Evolutionary conservation across 2,113 vertebrate genomes (phyloP).

Genomic region (Herpetotheres cachinnans): DNA sequence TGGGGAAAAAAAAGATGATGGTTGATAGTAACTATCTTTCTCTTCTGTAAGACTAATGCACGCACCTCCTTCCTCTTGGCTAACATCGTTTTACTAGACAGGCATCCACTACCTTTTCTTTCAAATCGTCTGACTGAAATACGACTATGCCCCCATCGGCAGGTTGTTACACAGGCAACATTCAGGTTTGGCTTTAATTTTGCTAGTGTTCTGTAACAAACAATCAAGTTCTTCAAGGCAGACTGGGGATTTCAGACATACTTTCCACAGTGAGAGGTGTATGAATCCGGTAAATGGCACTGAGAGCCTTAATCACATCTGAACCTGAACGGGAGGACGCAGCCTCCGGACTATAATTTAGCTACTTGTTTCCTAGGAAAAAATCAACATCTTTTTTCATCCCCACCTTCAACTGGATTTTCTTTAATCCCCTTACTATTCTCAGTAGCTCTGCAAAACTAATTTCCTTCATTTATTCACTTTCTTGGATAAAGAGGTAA

Average conservation of each 20-base stretch:
- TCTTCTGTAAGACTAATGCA: not conserved
- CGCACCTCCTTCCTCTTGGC: not conserved
- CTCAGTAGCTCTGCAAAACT: not conserved
- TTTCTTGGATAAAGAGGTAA: not conserved
- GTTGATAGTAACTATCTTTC: not conserved
- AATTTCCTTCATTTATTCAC: not conserved
- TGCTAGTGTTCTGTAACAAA: not conserved
- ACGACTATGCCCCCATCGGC: not conserved
- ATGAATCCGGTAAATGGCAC: not conserved
- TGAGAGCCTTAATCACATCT: not conserved
- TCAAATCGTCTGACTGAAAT: not conserved
- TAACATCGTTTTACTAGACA: not conserved
- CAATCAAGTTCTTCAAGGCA: not conserved
- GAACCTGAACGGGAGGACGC: not conserved
- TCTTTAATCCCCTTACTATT: not conserved
- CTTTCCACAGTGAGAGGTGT: not conserved
- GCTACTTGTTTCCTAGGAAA: not conserved
- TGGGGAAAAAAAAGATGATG: not conserved
- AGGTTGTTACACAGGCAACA: not conserved
- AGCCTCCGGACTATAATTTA: not conserved
- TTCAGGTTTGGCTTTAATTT: not conserved
- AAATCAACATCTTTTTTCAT: not conserved
- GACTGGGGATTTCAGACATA: not conserved
- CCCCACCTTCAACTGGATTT: not conserved
- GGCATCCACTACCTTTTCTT: not conserved